phyloP scores from a whole-genome alignment of 2,113 vertebrate genomes.

The Ramphastos sulfuratus region DNA sequence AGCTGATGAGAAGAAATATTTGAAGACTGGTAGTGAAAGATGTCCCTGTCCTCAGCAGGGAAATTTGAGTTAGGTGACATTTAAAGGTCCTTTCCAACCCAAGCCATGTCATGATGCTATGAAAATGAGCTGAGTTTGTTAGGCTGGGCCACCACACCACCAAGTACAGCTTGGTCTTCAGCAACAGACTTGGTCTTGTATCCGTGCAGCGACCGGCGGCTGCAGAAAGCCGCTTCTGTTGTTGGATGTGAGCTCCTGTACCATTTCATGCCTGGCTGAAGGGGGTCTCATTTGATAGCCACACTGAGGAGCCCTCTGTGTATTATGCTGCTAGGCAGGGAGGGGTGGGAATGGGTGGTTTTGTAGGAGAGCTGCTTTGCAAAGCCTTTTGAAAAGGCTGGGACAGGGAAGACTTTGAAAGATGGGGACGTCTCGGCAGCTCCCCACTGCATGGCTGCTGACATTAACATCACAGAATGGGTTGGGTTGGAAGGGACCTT shows the following conservation, averaged over 20 bases:
- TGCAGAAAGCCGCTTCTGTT: constrained; percentile 45
- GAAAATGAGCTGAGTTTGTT: neutral
- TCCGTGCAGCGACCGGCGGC: neutral
- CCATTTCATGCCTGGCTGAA: constrained; percentile 34
- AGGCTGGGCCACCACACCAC: rapidly evolving
- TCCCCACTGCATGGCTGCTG: neutral
- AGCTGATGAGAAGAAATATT: neutral
- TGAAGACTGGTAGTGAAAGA: neutral
- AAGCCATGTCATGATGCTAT: rapidly evolving
- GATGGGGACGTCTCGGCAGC: constrained; percentile 7
- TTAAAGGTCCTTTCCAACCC: neutral
- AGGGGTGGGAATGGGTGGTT: neutral
- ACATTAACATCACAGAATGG: neutral
- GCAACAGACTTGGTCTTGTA: constrained; percentile 24
- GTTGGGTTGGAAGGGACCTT: too few species aligned
- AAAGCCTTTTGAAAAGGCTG: constrained; percentile 44
- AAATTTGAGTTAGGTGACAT: too few species aligned
- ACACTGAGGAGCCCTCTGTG: constrained; percentile 63
- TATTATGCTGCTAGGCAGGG: neutral
- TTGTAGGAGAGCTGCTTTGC: constrained; percentile 33
- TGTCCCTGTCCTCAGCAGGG: too few species aligned
- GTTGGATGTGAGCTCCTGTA: constrained; percentile 29
- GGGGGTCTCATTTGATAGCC: neutral
- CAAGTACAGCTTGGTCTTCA: neutral
- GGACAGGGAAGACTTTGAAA: constrained; percentile 20